A percentile compares a stretch with the other conserved stretches of the same genome.
Conservation (phyloP, 2,797 vertebrate species). For the Pantherophis vulpinus region DNA sequence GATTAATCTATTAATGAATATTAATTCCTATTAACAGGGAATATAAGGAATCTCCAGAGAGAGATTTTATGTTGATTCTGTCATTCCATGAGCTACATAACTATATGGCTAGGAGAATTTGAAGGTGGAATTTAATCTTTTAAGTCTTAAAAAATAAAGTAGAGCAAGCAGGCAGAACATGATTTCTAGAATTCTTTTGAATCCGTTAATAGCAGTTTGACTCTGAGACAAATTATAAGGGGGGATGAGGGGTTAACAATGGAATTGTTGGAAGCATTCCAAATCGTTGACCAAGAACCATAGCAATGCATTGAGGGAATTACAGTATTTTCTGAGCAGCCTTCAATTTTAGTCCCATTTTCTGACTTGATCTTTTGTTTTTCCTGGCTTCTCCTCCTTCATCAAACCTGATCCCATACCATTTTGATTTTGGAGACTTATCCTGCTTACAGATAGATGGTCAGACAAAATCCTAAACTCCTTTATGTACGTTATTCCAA, state of each 20-base stretch:
- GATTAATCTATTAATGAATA: conserved; percentile 29
- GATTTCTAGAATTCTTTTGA: neutral
- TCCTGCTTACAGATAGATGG: neutral
- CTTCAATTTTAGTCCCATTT: neutral
- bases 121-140: neutral
- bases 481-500: neutral
- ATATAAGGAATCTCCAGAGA: conserved; percentile 17
- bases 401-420: neutral
- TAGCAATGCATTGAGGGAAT: neutral
- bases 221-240: neutral
- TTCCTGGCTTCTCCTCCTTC: neutral
- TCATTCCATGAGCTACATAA: conserved; percentile 30
- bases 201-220: neutral
- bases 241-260: neutral
- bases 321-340: neutral
- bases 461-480: neutral
- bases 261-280: neutral
- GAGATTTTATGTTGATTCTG: conserved; percentile 38
- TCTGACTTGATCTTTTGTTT: neutral
- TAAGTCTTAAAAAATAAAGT: neutral
- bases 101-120: neutral
- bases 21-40: neutral
- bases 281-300: neutral
- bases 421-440: neutral
- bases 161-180: neutral